phyloP scores from a whole-genome alignment of 92 coral and sea anemone species.

The Zoanthus gigantus region DNA sequence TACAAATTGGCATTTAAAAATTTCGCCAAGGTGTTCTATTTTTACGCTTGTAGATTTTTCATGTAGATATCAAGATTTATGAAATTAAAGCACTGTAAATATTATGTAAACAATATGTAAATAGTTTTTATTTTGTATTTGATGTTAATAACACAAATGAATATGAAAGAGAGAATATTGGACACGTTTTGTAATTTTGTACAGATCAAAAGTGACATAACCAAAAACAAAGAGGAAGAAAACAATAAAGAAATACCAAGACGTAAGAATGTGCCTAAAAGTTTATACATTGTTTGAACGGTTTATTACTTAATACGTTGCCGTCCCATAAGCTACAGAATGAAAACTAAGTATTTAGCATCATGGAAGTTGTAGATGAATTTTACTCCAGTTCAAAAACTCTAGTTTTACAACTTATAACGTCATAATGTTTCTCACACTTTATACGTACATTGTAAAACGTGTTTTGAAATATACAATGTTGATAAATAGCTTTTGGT shows the following conservation, averaged over 20 bases:
- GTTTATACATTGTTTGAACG: not conserved
- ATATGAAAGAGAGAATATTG: slow-evolving; percentile 17
- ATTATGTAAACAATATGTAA: slow-evolving; percentile 47
- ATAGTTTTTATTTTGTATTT: not conserved
- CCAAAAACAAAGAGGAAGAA: not conserved
- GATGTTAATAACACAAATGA: slow-evolving; percentile 27
- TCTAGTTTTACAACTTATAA: too few relatives aligned
- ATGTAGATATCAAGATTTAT: slow-evolving; percentile 25
- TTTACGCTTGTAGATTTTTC: slow-evolving; percentile 32
- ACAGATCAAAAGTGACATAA: slow-evolving; percentile 5
- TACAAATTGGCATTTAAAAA: not conserved
- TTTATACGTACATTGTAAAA: too few relatives aligned
- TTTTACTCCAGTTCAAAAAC: too few relatives aligned
- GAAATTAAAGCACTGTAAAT: slow-evolving; percentile 23
- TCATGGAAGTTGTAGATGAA: too few relatives aligned
- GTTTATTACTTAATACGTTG: not conserved
- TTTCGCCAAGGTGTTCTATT: not conserved
- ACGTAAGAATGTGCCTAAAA: not conserved
- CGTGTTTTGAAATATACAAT: not conserved
- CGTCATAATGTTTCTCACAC: too few relatives aligned
- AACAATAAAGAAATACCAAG: not conserved
- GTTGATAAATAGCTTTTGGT: not conserved
- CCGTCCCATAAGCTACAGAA: not conserved
- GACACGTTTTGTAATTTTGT: slow-evolving; percentile 23
- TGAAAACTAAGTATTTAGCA: not conserved